phyloP scores from a whole-genome alignment of 2,797 vertebrate species.

The Clamator glandarius region DNA sequence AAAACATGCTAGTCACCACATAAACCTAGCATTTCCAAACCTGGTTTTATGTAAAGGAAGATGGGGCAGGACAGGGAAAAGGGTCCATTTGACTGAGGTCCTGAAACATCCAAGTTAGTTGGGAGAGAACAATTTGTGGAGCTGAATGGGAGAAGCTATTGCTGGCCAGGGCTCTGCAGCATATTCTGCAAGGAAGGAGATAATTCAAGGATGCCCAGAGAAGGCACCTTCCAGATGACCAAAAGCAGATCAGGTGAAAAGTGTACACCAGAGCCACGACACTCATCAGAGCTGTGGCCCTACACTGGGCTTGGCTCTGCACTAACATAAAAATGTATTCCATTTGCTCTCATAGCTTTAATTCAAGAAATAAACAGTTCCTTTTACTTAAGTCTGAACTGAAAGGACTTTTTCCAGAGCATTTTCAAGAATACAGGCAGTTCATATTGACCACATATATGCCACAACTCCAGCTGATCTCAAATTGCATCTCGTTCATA shows the following conservation, averaged over 20 bases:
- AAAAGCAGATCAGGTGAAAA: background rate
- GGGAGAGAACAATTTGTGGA: background rate
- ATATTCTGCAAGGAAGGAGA: background rate
- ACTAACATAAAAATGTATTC: background rate
- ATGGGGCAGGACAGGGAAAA: background rate
- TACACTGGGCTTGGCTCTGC: background rate
- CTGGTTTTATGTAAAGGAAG: background rate
- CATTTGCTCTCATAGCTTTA: background rate
- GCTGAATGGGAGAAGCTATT: background rate
- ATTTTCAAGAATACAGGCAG: background rate
- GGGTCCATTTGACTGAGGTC: rapidly evolving
- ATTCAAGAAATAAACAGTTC: background rate
- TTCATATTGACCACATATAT: background rate
- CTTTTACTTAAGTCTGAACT: background rate
- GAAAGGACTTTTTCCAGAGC: background rate
- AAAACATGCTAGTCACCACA: background rate
- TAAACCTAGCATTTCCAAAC: background rate
- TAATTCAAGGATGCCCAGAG: background rate
- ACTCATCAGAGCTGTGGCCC: background rate
- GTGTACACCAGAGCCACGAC: background rate
- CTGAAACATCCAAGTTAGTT: rapidly evolving
- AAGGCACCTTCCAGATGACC: background rate
- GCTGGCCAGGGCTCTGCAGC: background rate
- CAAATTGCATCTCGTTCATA: background rate
- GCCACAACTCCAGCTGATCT: background rate